Evolutionary conservation across 2,888 invertebrate species (phyloP), one percentile per base, ranked within the genome.

Genomic region (Buathra laborator): DNA sequence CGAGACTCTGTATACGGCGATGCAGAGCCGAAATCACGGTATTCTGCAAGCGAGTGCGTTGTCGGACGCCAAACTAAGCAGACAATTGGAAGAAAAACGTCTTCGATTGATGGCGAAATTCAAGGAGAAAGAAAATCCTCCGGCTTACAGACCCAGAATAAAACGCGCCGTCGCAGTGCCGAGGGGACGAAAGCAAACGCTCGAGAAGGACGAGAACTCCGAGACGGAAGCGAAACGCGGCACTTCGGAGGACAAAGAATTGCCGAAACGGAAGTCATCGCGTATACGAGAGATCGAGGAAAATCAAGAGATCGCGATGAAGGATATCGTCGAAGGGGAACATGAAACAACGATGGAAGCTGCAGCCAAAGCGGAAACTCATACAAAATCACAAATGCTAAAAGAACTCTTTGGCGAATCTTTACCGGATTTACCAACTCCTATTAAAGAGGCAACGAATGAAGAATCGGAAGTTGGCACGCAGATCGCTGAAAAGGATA

Each of bases 41-140:
- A 7, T 9, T 0, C 66, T 37, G 19, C 76, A 83, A 56, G 19
- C 70, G 5, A 66, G 72, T 10, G 16, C 64, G 7, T 16, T 83
- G 7, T 75, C 76, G 10, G 85, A 87, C 62, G 85, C 81, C 6
- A 89, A 90, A 66, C 67, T 89, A 3, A 76, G 88, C 66, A 74
- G 83, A 43, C 86, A 91, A 64, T 77, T 93, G 9, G 92, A 93
- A 76, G 90, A 91, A 24, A 93, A 93, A 76, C 89, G 92, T 10
- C 86, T 89, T 66, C 87, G 93, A 37, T 86, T 92, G 10, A 87
- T 92, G 74, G 89, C 90, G 1, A 92, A 90, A 75, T 86, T 92
- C 14, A 87, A 87, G 51, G 89, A 82, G 83, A 83, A 67, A 16
- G 72, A 81, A 43, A 85, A 71, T 46, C 1, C 79, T 10, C 37